Evolutionary conservation across 2,113 vertebrate species (phyloP).

Genomic region (Symphodus melops): DNA sequence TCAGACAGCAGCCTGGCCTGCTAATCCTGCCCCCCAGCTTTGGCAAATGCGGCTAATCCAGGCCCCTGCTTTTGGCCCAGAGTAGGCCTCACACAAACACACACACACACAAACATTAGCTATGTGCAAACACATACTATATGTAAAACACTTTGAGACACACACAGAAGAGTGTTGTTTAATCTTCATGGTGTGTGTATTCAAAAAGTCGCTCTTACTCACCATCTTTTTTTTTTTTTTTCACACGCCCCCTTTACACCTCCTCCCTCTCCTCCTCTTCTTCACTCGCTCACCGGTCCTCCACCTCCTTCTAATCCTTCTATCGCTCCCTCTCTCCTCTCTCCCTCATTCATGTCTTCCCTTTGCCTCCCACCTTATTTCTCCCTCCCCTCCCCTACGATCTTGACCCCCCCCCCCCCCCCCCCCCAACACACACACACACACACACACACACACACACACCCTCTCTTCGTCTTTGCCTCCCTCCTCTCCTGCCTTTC

Average conservation of each 20-base stretch:
- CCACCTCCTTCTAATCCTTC: slow-evolving; percentile 58
- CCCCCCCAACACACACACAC: neutral
- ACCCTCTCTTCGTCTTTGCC: slow-evolving; percentile 71
- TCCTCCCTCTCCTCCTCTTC: slow-evolving; percentile 28
- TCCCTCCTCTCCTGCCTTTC: slow-evolving; percentile 84
- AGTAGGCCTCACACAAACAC: slow-evolving; percentile 83
- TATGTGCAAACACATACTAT: slow-evolving; percentile 53
- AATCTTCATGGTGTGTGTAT: slow-evolving; percentile 58
- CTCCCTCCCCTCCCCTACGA: slow-evolving; percentile 56
- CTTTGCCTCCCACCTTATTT: slow-evolving; percentile 68
- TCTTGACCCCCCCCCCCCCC: slow-evolving; percentile 63
- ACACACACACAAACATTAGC: slow-evolving; percentile 39
- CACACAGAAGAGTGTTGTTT: slow-evolving; percentile 57
- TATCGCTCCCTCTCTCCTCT: slow-evolving; percentile 51
- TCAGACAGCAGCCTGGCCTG: slow-evolving; percentile 93
- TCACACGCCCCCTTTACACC: neutral
- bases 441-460: no score
- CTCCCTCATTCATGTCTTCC: slow-evolving; percentile 61
- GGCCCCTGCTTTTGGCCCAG: slow-evolving; percentile 90
- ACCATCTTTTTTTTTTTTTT: slow-evolving; percentile 38
- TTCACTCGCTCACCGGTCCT: slow-evolving; percentile 48
- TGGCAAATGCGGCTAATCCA: slow-evolving; percentile 97
- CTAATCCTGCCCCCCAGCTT: slow-evolving; percentile 99
- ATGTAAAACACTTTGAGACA: slow-evolving; percentile 68
- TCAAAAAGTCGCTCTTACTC: slow-evolving; percentile 34